Conservation (phyloP, 1,140 invertebrate genomes). For the Drosophila mojavensis region DNA sequence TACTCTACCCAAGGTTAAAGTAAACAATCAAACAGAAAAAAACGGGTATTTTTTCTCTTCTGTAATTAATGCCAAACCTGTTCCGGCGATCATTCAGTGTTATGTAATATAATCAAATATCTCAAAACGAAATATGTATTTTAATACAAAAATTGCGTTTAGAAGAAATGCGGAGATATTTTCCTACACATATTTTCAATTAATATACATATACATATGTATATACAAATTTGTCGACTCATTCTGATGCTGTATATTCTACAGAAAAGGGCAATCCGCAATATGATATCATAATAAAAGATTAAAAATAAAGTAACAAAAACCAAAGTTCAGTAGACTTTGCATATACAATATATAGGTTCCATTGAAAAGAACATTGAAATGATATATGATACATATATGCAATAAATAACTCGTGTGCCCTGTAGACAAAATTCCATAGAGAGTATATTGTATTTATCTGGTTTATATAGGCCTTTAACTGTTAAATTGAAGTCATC, state of each 20-base stretch:
- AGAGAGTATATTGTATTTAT: too few relatives aligned
- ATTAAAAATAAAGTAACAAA: constrained; percentile 6
- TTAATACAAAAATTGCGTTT: background rate
- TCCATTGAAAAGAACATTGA: background rate
- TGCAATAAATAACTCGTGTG: too few relatives aligned
- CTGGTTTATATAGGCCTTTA: too few relatives aligned
- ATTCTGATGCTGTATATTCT: constrained; percentile 31
- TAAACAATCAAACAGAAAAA: constrained; percentile 18
- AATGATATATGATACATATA: too few relatives aligned
- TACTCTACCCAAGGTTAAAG: constrained; percentile 37
- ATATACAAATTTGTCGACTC: constrained; percentile 12
- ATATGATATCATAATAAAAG: background rate
- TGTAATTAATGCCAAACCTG: constrained; percentile 48
- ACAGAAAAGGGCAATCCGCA: background rate
- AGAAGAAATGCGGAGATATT: background rate
- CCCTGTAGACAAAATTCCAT: too few relatives aligned
- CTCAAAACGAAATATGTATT: constrained; percentile 5
- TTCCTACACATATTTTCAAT: background rate
- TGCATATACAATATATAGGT: background rate
- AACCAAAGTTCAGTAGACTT: background rate
- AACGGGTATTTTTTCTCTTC: constrained; percentile 39
- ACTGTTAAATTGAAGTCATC: too few relatives aligned
- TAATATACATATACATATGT: background rate
- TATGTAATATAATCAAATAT: constrained; percentile 35
- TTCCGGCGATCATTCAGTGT: constrained; percentile 36